phyloP scores from a whole-genome alignment of 2,888 invertebrate genomes.

The Spisula subtruncata region DNA sequence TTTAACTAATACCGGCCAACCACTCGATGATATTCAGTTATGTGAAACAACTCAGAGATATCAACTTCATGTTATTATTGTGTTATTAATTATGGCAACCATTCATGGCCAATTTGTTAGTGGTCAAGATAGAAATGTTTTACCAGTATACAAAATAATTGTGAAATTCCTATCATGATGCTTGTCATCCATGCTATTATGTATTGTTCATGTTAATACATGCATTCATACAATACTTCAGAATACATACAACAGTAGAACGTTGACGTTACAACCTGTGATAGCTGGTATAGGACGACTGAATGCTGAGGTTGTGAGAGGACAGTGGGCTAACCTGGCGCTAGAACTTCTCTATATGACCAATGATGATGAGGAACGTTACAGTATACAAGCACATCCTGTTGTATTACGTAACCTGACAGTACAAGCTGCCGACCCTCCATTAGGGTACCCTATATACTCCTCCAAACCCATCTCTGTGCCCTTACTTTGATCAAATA shows the following conservation, averaged over 20 bases:
- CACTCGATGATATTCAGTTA: no score
- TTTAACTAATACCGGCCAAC: no score
- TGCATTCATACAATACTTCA: slow-evolving; percentile 66
- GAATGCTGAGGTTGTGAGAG: slow-evolving; percentile 87
- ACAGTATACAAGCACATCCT: slow-evolving; percentile 88
- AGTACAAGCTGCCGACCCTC: slow-evolving; percentile 88
- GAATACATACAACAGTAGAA: slow-evolving; percentile 87
- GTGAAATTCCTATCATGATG: no score
- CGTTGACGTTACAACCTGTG: slow-evolving; percentile 86
- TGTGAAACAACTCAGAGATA: no score
- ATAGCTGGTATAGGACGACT: slow-evolving; percentile 86
- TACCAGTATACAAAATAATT: no score
- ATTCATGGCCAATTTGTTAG: no score
- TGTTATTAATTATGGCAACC: no score
- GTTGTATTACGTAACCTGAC: slow-evolving; percentile 88
- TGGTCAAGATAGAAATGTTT: no score
- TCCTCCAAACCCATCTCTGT: slow-evolving; percentile 84
- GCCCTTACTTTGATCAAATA: slow-evolving; percentile 76
- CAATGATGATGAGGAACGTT: slow-evolving; percentile 89
- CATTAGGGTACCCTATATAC: slow-evolving; percentile 88
- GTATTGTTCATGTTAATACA: no score
- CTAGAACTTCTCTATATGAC: slow-evolving; percentile 89
- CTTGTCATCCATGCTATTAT: no score
- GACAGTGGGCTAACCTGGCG: slow-evolving; percentile 88
- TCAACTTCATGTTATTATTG: no score